Evolutionary conservation across 2,888 invertebrate genomes (phyloP).

Genomic region (Drosophila ustulata): DNA sequence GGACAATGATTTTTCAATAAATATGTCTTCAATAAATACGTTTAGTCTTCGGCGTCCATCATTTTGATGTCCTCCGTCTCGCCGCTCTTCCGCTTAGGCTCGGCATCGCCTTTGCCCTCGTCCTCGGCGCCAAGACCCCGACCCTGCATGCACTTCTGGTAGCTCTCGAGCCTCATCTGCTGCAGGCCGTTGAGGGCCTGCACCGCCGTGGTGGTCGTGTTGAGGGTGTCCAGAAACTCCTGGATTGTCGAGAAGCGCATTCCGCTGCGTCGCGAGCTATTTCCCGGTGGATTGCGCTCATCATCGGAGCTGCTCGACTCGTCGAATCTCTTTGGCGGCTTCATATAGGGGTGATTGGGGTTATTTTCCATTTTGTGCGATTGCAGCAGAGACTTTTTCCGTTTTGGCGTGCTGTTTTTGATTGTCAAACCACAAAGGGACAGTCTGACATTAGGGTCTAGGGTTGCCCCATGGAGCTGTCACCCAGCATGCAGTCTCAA

Average conservation of each 20-base stretch:
- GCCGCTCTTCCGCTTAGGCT: neutral
- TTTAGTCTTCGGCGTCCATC: neutral
- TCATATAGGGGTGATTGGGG: neutral
- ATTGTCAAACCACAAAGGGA: neutral
- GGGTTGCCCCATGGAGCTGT: too few species aligned
- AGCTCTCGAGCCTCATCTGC: constrained; percentile 35
- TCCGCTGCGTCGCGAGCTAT: constrained; percentile 31
- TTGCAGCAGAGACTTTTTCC: neutral
- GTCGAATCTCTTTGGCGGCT: neutral
- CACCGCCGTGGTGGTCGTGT: constrained; percentile 37
- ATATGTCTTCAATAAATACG: neutral
- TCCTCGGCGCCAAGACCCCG: neutral
- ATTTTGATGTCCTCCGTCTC: neutral
- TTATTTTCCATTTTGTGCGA: constrained; percentile 1
- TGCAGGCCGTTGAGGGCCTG: constrained; percentile 27
- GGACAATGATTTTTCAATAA: too few species aligned
- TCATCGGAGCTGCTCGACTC: constrained; percentile 11
- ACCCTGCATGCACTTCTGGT: constrained; percentile 24
- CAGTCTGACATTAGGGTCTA: too few species aligned
- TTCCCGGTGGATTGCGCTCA: neutral
- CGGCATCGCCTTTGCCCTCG: neutral
- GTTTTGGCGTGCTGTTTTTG: too few species aligned
- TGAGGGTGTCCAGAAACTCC: constrained; percentile 47
- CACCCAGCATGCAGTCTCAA: neutral
- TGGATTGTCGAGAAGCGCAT: constrained; percentile 35